These are phyloP conservation scores for Drosophila flavopinicola DNA, from an alignment of 2,888 invertebrate genomes.

Conservation along the genomic window DNA sequence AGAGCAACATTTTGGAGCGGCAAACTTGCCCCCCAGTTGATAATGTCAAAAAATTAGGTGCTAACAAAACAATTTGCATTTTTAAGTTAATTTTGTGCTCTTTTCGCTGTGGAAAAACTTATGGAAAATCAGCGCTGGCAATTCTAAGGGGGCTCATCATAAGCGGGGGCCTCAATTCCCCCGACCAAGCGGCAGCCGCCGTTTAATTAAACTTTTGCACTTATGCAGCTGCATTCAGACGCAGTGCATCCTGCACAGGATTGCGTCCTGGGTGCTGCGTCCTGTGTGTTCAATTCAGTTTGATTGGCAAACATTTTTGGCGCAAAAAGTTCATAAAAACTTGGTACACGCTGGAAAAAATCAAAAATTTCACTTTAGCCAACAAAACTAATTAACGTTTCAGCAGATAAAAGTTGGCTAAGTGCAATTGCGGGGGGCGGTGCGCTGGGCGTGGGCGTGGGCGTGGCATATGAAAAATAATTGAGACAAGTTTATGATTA, in stretches of 20 bases:
- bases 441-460: neutral
- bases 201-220: constrained; percentile 84
- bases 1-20: constrained; percentile 52
- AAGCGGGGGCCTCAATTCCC: constrained; percentile 46
- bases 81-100: constrained; percentile 77
- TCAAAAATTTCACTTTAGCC: constrained; percentile 79
- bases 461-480: constrained; percentile 76
- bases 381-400: constrained; percentile 83
- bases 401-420: constrained; percentile 78
- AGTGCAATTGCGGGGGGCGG: constrained; percentile 14
- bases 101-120: constrained; percentile 17
- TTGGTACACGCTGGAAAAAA: constrained; percentile 64
- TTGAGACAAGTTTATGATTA: constrained; percentile 79
- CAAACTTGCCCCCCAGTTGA: constrained; percentile 36
- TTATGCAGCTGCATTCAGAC: constrained; percentile 78
- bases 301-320: constrained; percentile 77
- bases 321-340: constrained; percentile 63
- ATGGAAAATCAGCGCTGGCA: constrained; percentile 48
- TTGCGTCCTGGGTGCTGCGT: constrained; percentile 23
- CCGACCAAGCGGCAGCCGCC: constrained; percentile 28
- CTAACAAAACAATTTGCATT: constrained; percentile 84
- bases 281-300: constrained; percentile 78
- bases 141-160: constrained; percentile 67
- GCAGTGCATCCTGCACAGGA: constrained; percentile 8
- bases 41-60: constrained; percentile 82